Conservation (phyloP, 2,888 invertebrate genomes). For the Leuctra nigra region DNA sequence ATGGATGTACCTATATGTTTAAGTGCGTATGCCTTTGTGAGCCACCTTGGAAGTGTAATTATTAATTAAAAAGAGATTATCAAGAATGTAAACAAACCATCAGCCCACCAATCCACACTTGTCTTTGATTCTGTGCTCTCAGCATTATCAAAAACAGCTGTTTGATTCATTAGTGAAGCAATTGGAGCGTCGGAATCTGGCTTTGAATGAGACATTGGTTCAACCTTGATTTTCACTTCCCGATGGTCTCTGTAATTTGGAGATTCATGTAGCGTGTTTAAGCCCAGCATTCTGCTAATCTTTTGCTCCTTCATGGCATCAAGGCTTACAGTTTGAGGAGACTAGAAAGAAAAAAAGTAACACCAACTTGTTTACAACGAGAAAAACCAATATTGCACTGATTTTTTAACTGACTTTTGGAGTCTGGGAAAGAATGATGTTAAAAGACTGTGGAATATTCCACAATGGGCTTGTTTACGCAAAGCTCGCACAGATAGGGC, state of each 20-base stretch:
- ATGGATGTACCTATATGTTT: too few relatives aligned
- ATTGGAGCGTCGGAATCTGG: not conserved
- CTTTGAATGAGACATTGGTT: not conserved
- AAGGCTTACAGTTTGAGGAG: constrained; percentile 14
- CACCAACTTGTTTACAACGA: not conserved
- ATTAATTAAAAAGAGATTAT: not conserved
- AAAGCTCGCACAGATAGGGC: too few relatives aligned
- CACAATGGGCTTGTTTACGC: too few relatives aligned
- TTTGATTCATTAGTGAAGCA: not conserved
- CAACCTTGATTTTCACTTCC: not conserved
- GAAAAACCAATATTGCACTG: not conserved
- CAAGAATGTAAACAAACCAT: not conserved
- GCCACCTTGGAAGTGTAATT: too few relatives aligned
- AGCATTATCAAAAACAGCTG: not conserved
- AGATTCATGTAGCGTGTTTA: not conserved
- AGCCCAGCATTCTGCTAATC: constrained; percentile 14
- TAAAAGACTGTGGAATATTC: too few relatives aligned
- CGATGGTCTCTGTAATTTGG: not conserved
- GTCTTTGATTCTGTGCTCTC: not conserved
- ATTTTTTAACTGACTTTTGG: too few relatives aligned
- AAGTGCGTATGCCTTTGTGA: too few relatives aligned
- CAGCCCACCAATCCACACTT: not conserved
- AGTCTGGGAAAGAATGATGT: too few relatives aligned
- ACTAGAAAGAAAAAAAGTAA: not conserved
- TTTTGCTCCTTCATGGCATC: constrained; percentile 17